phyloP scores from a whole-genome alignment of 2,797 vertebrate genomes.

The Rhinogobio ventralis region DNA sequence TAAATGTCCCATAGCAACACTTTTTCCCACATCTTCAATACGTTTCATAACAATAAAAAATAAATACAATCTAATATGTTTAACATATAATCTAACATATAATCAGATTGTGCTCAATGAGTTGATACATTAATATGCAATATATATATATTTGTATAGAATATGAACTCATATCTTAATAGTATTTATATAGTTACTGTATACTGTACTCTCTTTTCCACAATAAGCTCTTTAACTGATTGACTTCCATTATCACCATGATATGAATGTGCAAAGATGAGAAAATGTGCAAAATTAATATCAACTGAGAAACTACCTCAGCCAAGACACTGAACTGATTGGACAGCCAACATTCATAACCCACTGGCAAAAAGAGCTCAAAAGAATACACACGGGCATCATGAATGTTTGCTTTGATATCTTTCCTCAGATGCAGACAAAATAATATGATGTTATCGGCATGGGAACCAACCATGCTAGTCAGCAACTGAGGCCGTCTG shows the following conservation, averaged over 20 bases:
- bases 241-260: slow-evolving; percentile 53
- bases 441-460: slow-evolving; percentile 5
- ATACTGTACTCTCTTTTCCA: slow-evolving; percentile 49
- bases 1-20: slow-evolving; percentile 69
- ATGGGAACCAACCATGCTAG: slow-evolving; percentile 13
- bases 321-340: slow-evolving; percentile 33
- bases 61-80: slow-evolving; percentile 77
- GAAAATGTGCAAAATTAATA: slow-evolving; percentile 61
- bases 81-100: slow-evolving; percentile 64
- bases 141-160: slow-evolving; percentile 63
- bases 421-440: slow-evolving; percentile 1
- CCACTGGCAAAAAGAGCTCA: slow-evolving; percentile 39
- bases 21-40: slow-evolving; percentile 62
- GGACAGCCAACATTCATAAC: slow-evolving; percentile 41
- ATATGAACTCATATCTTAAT: slow-evolving; percentile 55
- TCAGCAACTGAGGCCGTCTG: neutral
- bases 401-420: slow-evolving; percentile 9
- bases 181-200: slow-evolving; percentile 51
- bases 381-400: slow-evolving; percentile 20
- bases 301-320: slow-evolving; percentile 43
- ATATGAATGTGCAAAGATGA: slow-evolving; percentile 60
- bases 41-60: slow-evolving; percentile 72
- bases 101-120: slow-evolving; percentile 79
- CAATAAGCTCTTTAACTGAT: slow-evolving; percentile 53
- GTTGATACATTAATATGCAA: slow-evolving; percentile 63